Conservation (phyloP, 2,888 invertebrate species). For the Nycteola revayana region DNA sequence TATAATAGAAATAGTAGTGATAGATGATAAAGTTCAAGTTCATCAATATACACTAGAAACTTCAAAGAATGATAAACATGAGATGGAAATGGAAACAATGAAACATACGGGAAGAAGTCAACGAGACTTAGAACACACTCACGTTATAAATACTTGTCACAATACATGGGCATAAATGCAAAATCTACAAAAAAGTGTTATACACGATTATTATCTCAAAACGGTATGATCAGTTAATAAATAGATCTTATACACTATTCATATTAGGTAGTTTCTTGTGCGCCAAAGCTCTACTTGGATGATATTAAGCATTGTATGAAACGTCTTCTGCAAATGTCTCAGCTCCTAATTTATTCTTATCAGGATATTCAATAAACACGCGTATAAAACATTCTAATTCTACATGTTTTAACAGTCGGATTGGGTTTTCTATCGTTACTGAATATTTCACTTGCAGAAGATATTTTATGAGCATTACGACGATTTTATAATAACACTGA, state of each 20-base stretch:
- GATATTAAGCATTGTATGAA: constrained; percentile 56
- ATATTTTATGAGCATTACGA: constrained; percentile 40
- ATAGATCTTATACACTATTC: constrained; percentile 67
- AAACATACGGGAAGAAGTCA: constrained; percentile 40
- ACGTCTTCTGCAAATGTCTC: constrained; percentile 31
- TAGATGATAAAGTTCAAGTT: constrained; percentile 8
- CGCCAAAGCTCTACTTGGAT: constrained; percentile 76
- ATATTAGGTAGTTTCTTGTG: constrained; percentile 65
- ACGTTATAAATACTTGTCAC: constrained; percentile 72
- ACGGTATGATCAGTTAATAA: constrained; percentile 69
- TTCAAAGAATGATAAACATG: constrained; percentile 15
- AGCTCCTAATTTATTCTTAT: constrained; percentile 37
- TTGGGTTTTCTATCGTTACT: too few relatives aligned
- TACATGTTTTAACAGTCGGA: constrained; percentile 5
- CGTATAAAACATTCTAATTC: too few relatives aligned
- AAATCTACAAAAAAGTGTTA: constrained; percentile 77
- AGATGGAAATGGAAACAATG: constrained; percentile 31
- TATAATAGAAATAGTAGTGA: constrained; percentile 8
- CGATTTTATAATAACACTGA: constrained; percentile 62
- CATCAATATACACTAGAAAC: constrained; percentile 20
- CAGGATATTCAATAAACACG: too few relatives aligned
- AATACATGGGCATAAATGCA: constrained; percentile 78
- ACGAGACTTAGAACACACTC: constrained; percentile 67
- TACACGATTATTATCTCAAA: constrained; percentile 74
- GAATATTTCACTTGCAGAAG: constrained; percentile 37